phyloP scores from a whole-genome alignment of 2,888 invertebrate species.

The Meandrusa payeni region DNA sequence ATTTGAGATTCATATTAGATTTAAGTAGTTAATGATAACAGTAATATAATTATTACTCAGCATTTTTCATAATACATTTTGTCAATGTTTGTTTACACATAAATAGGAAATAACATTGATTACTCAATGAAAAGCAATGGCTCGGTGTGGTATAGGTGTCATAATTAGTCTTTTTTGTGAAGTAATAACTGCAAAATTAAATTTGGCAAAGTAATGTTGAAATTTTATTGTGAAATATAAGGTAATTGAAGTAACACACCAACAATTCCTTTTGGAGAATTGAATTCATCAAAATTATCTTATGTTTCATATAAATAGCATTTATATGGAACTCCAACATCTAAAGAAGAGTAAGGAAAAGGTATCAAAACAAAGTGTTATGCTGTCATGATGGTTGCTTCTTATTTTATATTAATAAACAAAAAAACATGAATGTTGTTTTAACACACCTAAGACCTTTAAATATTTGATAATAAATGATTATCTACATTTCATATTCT shows the following conservation, averaged over 20 bases:
- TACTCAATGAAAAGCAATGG: not conserved
- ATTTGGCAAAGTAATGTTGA: conserved; percentile 1
- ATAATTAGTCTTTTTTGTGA: not conserved
- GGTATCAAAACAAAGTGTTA: conserved; percentile 58
- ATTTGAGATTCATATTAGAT: conserved; percentile 65
- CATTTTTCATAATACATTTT: conserved; percentile 36
- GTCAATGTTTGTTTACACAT: not conserved
- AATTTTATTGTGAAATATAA: not conserved
- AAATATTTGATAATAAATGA: too few relatives aligned
- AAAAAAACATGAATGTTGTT: conserved; percentile 39
- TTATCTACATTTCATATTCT: too few relatives aligned
- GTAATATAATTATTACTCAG: conserved; percentile 36
- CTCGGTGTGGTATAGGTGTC: not conserved
- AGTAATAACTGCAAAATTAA: not conserved
- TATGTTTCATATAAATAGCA: conserved; percentile 15
- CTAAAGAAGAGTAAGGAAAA: conserved; percentile 47
- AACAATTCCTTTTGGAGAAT: conserved; percentile 3
- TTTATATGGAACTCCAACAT: conserved; percentile 27
- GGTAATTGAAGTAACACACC: not conserved
- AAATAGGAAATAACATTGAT: not conserved
- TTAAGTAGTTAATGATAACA: conserved; percentile 68
- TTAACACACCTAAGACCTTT: conserved; percentile 21
- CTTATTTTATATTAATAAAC: conserved; percentile 76
- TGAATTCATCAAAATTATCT: conserved; percentile 16
- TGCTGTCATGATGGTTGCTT: conserved; percentile 77